A percentile compares a stretch with the other conserved stretches of the same genome.
Conservation (phyloP, 2,888 invertebrate species). For the Drosophila borealis region DNA sequence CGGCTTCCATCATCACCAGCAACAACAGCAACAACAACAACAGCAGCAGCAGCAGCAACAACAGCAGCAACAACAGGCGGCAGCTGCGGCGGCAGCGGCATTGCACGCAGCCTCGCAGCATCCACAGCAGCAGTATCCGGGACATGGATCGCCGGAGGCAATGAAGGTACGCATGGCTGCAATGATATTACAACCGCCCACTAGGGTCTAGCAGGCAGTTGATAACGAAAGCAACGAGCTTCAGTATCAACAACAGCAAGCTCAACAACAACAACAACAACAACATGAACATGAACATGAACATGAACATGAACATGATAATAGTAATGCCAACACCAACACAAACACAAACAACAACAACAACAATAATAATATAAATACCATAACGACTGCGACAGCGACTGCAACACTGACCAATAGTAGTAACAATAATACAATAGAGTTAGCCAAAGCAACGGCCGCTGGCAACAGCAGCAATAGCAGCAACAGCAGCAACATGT, state of each 20-base stretch:
- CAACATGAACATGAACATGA: constrained; percentile 51
- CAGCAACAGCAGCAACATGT: constrained; percentile 31
- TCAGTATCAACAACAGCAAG: constrained; percentile 52
- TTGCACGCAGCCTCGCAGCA: constrained; percentile 75
- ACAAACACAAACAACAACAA: constrained; percentile 42
- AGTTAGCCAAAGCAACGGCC: constrained; percentile 29
- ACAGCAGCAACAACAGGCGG: constrained; percentile 57
- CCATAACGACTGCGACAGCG: constrained; percentile 41
- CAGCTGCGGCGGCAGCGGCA: constrained; percentile 63
- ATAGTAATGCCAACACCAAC: constrained; percentile 57
- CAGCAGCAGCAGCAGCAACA: constrained; percentile 74
- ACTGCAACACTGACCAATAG: constrained; percentile 66
- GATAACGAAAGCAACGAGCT: constrained; percentile 79
- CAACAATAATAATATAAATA: constrained; percentile 20
- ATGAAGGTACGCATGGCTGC: constrained; percentile 96
- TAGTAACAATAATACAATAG: constrained; percentile 57
- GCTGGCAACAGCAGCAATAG: constrained; percentile 31
- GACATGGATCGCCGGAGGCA: constrained; percentile 89
- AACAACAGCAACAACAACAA: constrained; percentile 76
- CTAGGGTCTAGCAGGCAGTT: constrained; percentile 89
- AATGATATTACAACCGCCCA: constrained; percentile 95
- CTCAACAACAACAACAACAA: constrained; percentile 60
- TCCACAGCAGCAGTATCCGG: constrained; percentile 79
- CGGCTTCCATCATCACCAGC: constrained; percentile 84
- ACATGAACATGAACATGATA: constrained; percentile 47